These are phyloP conservation scores for Hapalemur alaotrensis DNA, from an alignment of 2,797 vertebrate genomes.

Conservation along the genomic window DNA sequence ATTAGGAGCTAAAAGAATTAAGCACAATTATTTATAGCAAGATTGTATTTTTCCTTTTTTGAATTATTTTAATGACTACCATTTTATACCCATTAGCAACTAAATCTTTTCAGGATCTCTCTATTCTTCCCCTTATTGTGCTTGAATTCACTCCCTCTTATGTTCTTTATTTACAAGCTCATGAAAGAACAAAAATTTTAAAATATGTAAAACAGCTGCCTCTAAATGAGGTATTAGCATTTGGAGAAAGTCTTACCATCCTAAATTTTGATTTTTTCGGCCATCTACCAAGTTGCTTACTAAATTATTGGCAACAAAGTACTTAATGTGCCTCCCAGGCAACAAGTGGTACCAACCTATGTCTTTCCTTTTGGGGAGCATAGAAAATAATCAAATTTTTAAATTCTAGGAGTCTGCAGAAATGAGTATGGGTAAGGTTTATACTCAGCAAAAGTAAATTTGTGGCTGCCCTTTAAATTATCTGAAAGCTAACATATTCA, in stretches of 20 bases:
- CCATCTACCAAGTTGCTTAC: background rate
- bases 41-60: slow-evolving; percentile 5
- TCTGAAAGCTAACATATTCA: background rate
- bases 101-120: slow-evolving; percentile 38
- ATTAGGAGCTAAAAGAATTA: slow-evolving; percentile 27
- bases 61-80: background rate
- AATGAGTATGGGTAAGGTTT: background rate
- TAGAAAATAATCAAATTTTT: background rate
- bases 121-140: background rate
- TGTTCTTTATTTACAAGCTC: slow-evolving; percentile 10
- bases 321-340: background rate
- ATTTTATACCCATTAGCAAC: background rate
- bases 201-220: slow-evolving; percentile 24
- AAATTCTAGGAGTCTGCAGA: background rate
- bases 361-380: background rate
- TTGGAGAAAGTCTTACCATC: slow-evolving; percentile 28
- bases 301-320: slow-evolving; percentile 26
- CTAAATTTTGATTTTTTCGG: background rate
- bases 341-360: background rate
- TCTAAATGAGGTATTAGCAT: slow-evolving; percentile 26
- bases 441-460: slow-evolving; percentile 16
- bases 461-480: slow-evolving; percentile 14
- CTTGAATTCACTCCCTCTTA: background rate
- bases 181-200: background rate
- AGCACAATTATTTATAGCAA: background rate